phyloP scores from a whole-genome alignment of 2,888 invertebrate genomes.

The Tromatobia lineatoria region DNA sequence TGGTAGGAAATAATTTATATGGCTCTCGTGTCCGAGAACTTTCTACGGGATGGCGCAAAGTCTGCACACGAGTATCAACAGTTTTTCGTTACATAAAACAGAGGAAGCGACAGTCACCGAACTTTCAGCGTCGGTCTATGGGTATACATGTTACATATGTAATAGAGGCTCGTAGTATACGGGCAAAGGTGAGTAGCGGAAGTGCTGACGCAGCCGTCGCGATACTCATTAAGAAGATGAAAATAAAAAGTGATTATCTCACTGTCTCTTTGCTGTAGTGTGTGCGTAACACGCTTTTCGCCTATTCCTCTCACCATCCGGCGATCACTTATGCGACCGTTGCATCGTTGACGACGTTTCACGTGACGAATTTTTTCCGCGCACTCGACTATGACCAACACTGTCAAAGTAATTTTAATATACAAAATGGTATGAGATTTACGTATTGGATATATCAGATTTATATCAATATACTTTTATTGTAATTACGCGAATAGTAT shows the following conservation, averaged over 20 bases:
- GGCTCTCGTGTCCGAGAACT: conserved; percentile 56
- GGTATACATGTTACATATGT: neutral
- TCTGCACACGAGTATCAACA: conserved; percentile 36
- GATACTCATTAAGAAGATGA: conserved; percentile 40
- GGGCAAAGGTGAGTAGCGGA: conserved; percentile 27
- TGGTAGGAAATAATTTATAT: conserved; percentile 48
- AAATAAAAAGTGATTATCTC: conserved; percentile 22
- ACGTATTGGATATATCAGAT: no score
- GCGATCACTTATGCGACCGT: neutral
- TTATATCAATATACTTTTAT: no score
- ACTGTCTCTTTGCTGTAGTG: neutral
- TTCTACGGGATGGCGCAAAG: conserved; percentile 56
- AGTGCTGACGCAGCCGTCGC: conserved; percentile 25
- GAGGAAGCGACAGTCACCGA: conserved; percentile 51
- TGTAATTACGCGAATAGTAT: no score
- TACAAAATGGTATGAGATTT: no score
- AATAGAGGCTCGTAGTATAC: neutral
- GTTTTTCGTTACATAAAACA: conserved; percentile 58
- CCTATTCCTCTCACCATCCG: neutral
- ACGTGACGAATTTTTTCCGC: conserved; percentile 1
- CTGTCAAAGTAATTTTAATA: no score
- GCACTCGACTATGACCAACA: neutral
- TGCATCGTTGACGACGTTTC: neutral
- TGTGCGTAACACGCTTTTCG: neutral
- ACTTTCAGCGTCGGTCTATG: conserved; percentile 31